phyloP scores from a whole-genome alignment of 2,797 vertebrate species.

The Hirundo rustica region DNA sequence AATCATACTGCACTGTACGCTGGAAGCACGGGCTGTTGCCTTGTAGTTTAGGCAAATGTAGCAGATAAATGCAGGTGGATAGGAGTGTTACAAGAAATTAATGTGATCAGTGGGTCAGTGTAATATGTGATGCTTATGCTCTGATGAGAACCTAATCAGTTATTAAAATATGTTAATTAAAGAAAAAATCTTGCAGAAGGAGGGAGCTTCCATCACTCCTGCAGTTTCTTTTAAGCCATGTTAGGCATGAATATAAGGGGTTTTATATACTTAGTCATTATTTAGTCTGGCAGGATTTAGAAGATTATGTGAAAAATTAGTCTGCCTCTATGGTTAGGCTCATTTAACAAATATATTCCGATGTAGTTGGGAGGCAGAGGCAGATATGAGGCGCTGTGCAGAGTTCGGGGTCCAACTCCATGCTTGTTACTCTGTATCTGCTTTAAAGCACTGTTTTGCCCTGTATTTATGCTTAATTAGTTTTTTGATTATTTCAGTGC shows the following conservation, averaged over 20 bases:
- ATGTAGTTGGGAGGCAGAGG: neutral
- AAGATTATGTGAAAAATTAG: neutral
- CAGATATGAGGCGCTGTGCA: neutral
- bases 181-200: neutral
- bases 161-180: neutral
- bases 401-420: neutral
- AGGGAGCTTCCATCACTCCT: neutral
- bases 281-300: neutral
- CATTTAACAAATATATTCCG: neutral
- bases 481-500: neutral
- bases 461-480: neutral
- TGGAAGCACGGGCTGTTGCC: neutral
- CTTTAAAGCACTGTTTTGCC: neutral
- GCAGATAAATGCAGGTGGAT: neutral
- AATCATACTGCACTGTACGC: neutral
- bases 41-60: neutral
- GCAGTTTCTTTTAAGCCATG: neutral
- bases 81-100: neutral
- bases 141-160: neutral
- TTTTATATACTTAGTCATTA: neutral
- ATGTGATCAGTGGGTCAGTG: neutral
- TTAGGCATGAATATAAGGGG: neutral
- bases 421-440: neutral
- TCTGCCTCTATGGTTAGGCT: neutral
- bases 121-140: neutral